Evolutionary conservation across 2,113 vertebrate species (phyloP), one percentile per base, ranked within the genome.

Genomic region (Dipodomys ordii): DNA sequence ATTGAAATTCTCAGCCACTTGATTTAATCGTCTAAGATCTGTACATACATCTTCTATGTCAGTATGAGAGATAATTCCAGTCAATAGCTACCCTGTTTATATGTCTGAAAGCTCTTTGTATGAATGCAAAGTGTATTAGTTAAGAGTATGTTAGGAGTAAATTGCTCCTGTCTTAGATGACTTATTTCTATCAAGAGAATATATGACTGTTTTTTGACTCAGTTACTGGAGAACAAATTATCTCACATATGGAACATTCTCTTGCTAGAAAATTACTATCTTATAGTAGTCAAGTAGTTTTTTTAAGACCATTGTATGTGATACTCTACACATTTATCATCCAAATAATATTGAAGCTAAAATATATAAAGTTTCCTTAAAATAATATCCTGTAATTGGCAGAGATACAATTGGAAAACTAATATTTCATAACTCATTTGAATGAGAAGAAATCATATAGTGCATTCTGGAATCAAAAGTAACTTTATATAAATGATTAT

Each of bases 1-100:
- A 25, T 85, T 94, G 83, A 88, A 78, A 76, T 94, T 85, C 32
- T 77, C 46, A 86, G 27, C 1, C 20, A 67, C 19, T 83, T 95
- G 25, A 46, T 9, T 53, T 60, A 0, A 71, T 6, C 16, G 69
- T 89, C 62, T 69, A 39, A 80, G 15, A 69, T 81, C 8, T 65
- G 78, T 95, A 72, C 15, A 23, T 64, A 72, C 6, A 71, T 90
- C 32, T 62, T 88, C 44, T 88, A 68, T 94, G 80, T 81, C 23
- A 83, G 7, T 30, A n/a, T 39, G 77, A 68, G 10, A 3, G 78
- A 74, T 19, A 27, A 87, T 76, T 80, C 92, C 25, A 83, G 4
- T 44, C 76, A 81, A 83, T 57, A 60, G 1, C 15, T 67, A 9
- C 15, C 44, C 2, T 60, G 28, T 76, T 92, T 77, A 76, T 88